Evolutionary conservation across 1,140 invertebrate genomes (phyloP).

Genomic region (Sipha flava): DNA sequence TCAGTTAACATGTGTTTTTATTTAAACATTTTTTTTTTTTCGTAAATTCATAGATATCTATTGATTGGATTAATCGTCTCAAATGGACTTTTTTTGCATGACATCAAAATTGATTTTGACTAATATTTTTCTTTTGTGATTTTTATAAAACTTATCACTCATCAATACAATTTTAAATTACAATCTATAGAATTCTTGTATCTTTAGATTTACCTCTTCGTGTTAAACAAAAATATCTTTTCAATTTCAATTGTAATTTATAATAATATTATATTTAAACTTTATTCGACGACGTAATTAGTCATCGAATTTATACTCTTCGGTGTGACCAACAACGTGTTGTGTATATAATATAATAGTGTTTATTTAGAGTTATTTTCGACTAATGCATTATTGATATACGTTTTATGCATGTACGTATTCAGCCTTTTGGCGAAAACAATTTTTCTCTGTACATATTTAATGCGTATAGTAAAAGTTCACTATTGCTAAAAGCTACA

Average conservation of each 20-base stretch:
- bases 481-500: background rate
- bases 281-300: too few species aligned
- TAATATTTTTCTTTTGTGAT: too few species aligned
- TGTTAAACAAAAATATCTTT: too few species aligned
- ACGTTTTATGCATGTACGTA: background rate
- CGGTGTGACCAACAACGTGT: background rate
- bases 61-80: background rate
- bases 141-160: too few species aligned
- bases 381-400: background rate
- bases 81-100: background rate
- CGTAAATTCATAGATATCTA: background rate
- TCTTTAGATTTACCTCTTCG: too few species aligned
- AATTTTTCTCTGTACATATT: slow-evolving; percentile 5
- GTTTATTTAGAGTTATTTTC: background rate
- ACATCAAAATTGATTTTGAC: background rate
- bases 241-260: too few species aligned
- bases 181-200: too few species aligned
- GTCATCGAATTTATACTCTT: too few species aligned
- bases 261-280: background rate
- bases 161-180: too few species aligned
- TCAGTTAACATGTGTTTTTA: background rate
- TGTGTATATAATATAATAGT: too few species aligned
- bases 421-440: background rate
- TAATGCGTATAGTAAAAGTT: background rate
- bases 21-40: background rate